Evolutionary conservation across 2,113 vertebrate species (phyloP).

Genomic region (human (Homo sapiens)): GRCh38 chr4:52179501-52180000

Average conservation of each 20-base stretch:
- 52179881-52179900: background rate
- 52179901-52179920: background rate
- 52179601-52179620: background rate
- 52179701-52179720: background rate
- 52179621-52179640: background rate
- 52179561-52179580: background rate
- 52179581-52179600: background rate
- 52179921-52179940: background rate
- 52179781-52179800: background rate
- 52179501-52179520: background rate
- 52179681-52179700: background rate
- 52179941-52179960: background rate
- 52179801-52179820: background rate
- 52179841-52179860: background rate
- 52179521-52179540: background rate
- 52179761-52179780: background rate
- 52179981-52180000: background rate
- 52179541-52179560: background rate
- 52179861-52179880: background rate
- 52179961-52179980: background rate
- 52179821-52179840: background rate
- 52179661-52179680: background rate
- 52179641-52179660: background rate
- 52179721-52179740: background rate
- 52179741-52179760: background rate